Conservation (phyloP, 92 coral and sea anemone species). For the Epizoanthus ramosus region DNA sequence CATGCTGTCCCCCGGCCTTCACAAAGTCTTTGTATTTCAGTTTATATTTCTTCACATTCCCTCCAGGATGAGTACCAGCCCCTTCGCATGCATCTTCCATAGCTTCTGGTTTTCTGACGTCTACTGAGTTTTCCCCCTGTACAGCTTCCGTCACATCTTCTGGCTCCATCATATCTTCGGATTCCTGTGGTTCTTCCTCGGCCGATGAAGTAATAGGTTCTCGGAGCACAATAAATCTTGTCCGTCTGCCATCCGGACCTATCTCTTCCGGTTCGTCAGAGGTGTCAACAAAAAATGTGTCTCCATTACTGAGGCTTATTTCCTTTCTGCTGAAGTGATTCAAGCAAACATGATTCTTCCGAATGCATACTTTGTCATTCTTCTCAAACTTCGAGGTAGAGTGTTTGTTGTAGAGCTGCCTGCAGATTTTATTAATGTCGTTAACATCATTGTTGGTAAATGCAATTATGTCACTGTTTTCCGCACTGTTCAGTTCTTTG, state of each 20-base stretch:
- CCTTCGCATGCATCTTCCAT: no score
- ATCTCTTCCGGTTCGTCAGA: background rate
- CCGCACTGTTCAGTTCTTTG: constrained; percentile 10
- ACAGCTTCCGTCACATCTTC: no score
- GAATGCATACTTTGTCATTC: constrained; percentile 57
- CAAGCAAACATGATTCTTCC: constrained; percentile 43
- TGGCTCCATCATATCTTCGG: no score
- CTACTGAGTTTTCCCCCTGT: no score
- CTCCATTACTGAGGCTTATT: constrained; percentile 49
- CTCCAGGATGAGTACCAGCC: no score
- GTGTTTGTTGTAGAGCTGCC: constrained; percentile 46
- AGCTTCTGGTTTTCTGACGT: no score
- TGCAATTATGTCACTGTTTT: constrained; percentile 49
- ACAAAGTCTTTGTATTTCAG: constrained; percentile 41
- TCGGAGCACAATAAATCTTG: no score
- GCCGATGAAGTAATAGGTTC: no score
- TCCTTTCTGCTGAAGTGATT: constrained; percentile 23
- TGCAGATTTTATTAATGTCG: constrained; percentile 49
- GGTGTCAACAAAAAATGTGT: constrained; percentile 41
- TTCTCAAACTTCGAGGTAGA: constrained; percentile 7
- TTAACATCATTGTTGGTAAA: constrained; percentile 43
- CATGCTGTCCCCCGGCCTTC: constrained; percentile 50
- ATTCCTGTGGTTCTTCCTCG: no score
- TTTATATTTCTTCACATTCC: no score
- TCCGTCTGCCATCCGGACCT: background rate